Base-by-base conservation (phyloP, 2,888 invertebrate species). In the Drosophila paramelanica region DNA sequence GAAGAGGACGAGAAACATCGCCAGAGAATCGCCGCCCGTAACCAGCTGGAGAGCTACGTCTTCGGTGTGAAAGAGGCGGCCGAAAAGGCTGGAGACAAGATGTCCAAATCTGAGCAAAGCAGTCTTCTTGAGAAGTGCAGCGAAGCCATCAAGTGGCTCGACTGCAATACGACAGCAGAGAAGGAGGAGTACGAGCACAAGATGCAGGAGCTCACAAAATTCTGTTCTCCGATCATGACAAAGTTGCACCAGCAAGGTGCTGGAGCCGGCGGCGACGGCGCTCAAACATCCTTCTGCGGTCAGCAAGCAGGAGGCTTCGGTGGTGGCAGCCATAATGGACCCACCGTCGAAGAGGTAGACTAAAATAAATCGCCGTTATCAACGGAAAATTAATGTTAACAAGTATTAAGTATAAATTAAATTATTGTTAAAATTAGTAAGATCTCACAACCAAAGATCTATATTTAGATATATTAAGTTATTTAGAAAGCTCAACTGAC, bases 151-250 rank as follows among this genome's bases (percentile, higher is more conserved):
- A 93, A 93, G 56, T 96, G 96, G 96, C 92, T 97, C 69, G 98
- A 98, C 81, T 92, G 92, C 39, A 97, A 97, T 89, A 94, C 94
- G 2, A 93, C 96, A 31, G 97, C 97, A 2, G 95, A 96, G 49
- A 95, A 95, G 85, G 94, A 95, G 5, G 97, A 97, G 81, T 95
- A 95, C 75, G 96, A 97, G 94, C 71, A 90, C 68, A 91, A 90
- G 65, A 73, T 90, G 74, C 76, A 90, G 62, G 88, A 90, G 57
- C 52, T 93, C 23, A 92, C 92, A 0, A 89, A 90, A 36, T 59
- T 90, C 17, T 93, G 33, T 11, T 36, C 43, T 5, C 55, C 43
- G 0, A 8, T 55, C 2, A 55, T 55, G 55, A 43, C 33, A 92
- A 89, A 84, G 55, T 77, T 92, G 69, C 90, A 91, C 53, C 89